Evolutionary conservation across 1,140 invertebrate species (phyloP), one percentile per base, ranked within the genome.

Genomic region (Cherax quadricarinatus): DNA sequence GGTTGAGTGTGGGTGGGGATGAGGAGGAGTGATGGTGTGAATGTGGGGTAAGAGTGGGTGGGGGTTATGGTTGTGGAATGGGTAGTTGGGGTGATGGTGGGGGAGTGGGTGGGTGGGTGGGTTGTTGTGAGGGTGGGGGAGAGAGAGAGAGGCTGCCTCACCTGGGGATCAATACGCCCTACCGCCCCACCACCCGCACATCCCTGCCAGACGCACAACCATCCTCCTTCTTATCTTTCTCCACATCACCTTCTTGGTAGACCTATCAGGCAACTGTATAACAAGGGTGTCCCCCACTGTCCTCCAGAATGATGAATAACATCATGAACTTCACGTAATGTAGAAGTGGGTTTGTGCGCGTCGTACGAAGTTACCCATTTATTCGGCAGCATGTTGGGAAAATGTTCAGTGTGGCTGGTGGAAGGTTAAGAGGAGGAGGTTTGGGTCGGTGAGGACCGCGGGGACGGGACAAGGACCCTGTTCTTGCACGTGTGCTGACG

Each of bases 91-190:
- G 73, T 14, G 73, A 3, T 41, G 82, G 75, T 70, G 53, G 62
- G 82, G 75, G 83, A 75, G 57, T 51, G 66, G 51, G 83, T 49
- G 66, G 80, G 70, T 53, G 83, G 53, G 57, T 51, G 66, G 24
- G 73, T n/a, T 53, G 60, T 53, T 91, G 84, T 86, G 53, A 14
- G 14, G 53, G 53, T 1, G 1, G 53, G 53, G 53, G 53, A 57
- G 53, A 57, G 53, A 86, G 51, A 41, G 82, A 51, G 41, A 14
- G 41, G 75, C 83, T 30, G 18, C 90, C 79, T 86, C 82, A 91
- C 90, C 90, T 91, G 90, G 84, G 73, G 90, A 91, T 91, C 90
- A 91, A 91, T 91, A 91, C 90, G 84, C 60, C 53, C 89, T 75
- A 30, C 89, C 62, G n/a, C 62, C 62, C 80, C 80, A 89, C 21